Evolutionary conservation across 1,140 invertebrate species (phyloP).

Genomic region (Meloidogyne exigua): DNA sequence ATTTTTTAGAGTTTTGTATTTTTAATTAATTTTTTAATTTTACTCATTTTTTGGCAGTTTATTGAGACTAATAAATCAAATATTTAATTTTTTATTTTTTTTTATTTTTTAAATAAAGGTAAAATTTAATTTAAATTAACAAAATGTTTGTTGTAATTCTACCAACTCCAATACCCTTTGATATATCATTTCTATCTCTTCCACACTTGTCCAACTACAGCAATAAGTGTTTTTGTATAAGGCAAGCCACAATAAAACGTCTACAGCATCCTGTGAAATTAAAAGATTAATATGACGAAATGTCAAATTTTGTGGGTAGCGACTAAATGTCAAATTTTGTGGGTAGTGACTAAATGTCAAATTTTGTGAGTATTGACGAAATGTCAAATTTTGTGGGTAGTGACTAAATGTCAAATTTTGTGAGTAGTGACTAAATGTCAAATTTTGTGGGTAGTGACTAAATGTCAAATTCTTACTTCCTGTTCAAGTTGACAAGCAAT

Average conservation of each 20-base stretch:
- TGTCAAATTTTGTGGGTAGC: background rate
- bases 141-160: slow-evolving; percentile 31
- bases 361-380: too few species aligned
- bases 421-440: too few species aligned
- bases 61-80: too few species aligned
- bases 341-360: background rate
- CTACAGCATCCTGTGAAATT: slow-evolving; percentile 32
- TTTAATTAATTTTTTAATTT: too few species aligned
- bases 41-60: too few species aligned
- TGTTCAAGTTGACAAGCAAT: slow-evolving; percentile 60
- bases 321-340: background rate
- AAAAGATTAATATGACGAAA: background rate
- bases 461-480: slow-evolving; percentile 28
- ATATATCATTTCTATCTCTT: slow-evolving; percentile 51
- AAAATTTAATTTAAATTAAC: background rate
- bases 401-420: too few species aligned
- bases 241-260: slow-evolving; percentile 49
- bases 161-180: slow-evolving; percentile 47
- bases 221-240: slow-evolving; percentile 35
- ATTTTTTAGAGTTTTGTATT: too few species aligned
- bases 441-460: background rate
- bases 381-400: too few species aligned
- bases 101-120: too few species aligned
- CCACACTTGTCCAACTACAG: slow-evolving; percentile 47
- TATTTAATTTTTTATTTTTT: too few species aligned